Evolutionary conservation across 2,113 vertebrate species (phyloP).

Genomic region (Menidia beryllina): DNA sequence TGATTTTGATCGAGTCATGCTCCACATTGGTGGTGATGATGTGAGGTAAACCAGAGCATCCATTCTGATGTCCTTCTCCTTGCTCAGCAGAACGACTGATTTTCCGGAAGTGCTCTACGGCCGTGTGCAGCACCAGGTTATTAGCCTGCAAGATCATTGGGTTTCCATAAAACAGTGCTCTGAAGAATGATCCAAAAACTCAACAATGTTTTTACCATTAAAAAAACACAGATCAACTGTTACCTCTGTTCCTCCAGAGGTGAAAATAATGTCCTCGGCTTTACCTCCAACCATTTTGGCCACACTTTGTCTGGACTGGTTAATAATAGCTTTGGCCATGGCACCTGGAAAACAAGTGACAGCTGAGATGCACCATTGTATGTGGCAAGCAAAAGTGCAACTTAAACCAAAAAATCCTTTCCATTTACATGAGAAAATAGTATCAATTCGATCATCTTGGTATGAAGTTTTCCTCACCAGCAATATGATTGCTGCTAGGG

Average conservation of each 20-base stretch:
- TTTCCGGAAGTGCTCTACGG: slow-evolving; percentile 82
- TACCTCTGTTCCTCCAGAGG: slow-evolving; percentile 96
- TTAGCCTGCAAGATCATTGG: slow-evolving; percentile 85
- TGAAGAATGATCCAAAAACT: background rate
- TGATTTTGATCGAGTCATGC: slow-evolving; percentile 90
- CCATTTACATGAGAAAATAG: background rate
- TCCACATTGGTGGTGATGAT: slow-evolving; percentile 89
- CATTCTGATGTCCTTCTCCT: slow-evolving; percentile 15
- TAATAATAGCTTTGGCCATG: slow-evolving; percentile 88
- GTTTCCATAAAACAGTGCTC: background rate
- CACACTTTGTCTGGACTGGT: slow-evolving; percentile 84
- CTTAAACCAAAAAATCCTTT: background rate
- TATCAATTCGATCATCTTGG: background rate
- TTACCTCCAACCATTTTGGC: slow-evolving; percentile 88
- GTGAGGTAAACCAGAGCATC: slow-evolving; percentile 79
- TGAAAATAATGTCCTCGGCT: slow-evolving; percentile 90
- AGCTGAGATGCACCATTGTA: background rate
- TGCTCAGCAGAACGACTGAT: slow-evolving; percentile 24
- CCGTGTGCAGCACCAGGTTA: slow-evolving; percentile 90
- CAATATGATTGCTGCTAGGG: slow-evolving; percentile 88
- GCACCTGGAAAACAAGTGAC: slow-evolving; percentile 67
- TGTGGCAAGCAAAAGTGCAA: background rate
- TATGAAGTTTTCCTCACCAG: slow-evolving; percentile 79
- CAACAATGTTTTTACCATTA: background rate
- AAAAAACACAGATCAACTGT: background rate